A percentile compares a stretch with the other conserved stretches of the same genome.
phyloP scores from a whole-genome alignment of 2,113 vertebrate genomes.

The Aspiorhynchus laticeps region DNA sequence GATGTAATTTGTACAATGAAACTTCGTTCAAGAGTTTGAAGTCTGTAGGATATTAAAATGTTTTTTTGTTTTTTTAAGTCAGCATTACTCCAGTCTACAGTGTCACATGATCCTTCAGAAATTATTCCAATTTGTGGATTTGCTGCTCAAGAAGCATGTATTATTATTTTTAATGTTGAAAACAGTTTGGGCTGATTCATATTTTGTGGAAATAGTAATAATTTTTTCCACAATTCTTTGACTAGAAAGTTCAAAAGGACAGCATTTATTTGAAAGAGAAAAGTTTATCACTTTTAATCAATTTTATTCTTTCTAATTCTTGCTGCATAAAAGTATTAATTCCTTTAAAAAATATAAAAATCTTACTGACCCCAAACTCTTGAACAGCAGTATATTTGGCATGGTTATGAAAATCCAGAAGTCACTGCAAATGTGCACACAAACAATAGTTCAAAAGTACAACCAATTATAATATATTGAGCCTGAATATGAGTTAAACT shows the following conservation, averaged over 20 bases:
- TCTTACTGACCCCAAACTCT: neutral
- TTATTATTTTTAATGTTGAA: neutral
- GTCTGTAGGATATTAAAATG: neutral
- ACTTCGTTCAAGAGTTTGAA: neutral
- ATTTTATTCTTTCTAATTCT: neutral
- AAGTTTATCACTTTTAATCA: neutral
- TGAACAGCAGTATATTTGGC: neutral
- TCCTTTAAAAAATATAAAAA: neutral
- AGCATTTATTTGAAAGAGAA: neutral
- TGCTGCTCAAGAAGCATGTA: neutral
- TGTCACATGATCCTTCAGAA: neutral
- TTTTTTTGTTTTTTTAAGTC: neutral
- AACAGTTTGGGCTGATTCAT: neutral
- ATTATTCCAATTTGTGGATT: neutral
- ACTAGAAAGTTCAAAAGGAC: neutral
- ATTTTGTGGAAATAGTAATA: too few relatives aligned
- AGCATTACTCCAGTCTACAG: neutral
- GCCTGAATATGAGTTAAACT: neutral
- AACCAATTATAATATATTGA: neutral
- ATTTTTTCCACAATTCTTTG: neutral
- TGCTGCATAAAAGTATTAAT: neutral
- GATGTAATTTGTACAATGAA: conserved; percentile 18
- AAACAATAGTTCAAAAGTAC: neutral
- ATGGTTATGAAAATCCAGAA: neutral
- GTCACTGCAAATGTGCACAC: neutral